Percentiles rank a stretch among this genome's conserved stretches.
Conservation (phyloP, 2,113 vertebrate species). For the Uria lomvia region DNA sequence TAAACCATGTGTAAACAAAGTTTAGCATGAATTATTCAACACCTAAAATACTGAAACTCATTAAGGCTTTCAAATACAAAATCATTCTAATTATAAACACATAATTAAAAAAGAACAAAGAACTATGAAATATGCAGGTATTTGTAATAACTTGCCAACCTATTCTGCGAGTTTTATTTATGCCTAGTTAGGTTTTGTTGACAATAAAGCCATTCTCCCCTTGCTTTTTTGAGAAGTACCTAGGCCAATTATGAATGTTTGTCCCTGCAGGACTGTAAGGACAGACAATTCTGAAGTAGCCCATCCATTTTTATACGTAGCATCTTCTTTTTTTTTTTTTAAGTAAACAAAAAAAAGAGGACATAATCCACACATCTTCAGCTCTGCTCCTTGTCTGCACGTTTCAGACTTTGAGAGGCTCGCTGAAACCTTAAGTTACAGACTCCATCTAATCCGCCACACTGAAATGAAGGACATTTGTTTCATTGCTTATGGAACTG, state of each 20-base stretch:
- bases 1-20: neutral
- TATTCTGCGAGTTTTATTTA: neutral
- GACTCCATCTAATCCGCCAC: neutral
- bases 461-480: neutral
- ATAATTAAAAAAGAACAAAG: neutral
- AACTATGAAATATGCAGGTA: neutral
- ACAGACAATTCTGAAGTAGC: neutral
- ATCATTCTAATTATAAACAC: neutral
- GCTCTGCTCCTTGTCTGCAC: neutral
- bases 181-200: neutral
- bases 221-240: neutral
- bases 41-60: neutral
- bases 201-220: neutral
- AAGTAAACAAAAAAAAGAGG: neutral
- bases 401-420: neutral
- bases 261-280: neutral
- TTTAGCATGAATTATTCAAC: neutral
- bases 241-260: neutral
- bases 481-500: neutral
- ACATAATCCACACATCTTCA: neutral
- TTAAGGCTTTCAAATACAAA: neutral
- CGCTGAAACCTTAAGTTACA: neutral
- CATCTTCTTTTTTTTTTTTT: accelerated
- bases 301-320: neutral
- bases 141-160: neutral